Conservation (phyloP, 2,113 vertebrate genomes). For the Trematomus loennbergii region DNA sequence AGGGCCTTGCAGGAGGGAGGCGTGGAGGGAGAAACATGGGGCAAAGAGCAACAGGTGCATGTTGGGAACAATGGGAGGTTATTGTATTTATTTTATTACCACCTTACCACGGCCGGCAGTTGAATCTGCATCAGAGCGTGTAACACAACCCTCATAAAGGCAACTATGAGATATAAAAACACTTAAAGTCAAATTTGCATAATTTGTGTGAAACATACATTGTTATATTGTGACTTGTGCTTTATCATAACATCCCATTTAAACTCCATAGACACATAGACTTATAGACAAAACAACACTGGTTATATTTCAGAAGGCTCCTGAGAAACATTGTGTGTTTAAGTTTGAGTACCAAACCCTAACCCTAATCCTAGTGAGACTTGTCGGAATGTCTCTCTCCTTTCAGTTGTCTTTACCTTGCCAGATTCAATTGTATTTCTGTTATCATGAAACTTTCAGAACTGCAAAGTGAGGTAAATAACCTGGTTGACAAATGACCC, state of each 20-base stretch:
- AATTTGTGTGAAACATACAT: too few relatives aligned
- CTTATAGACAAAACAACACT: background rate
- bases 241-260: too few relatives aligned
- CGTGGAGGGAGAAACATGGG: background rate
- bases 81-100: background rate
- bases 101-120: too few relatives aligned
- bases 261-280: too few relatives aligned
- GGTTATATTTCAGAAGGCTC: background rate
- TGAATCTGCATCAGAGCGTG: background rate
- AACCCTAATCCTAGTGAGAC: too few relatives aligned
- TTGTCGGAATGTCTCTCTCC: too few relatives aligned
- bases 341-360: too few relatives aligned
- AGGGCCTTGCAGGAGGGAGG: background rate
- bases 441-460: background rate
- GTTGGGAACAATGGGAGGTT: background rate
- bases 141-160: background rate
- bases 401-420: too few relatives aligned
- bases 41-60: constrained; percentile 5
- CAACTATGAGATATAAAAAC: background rate
- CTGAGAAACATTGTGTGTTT: too few relatives aligned
- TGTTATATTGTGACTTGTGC: too few relatives aligned
- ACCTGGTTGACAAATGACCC: background rate
- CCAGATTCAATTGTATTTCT: too few relatives aligned
- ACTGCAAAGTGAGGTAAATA: background rate
- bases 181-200: too few relatives aligned